These are phyloP conservation scores for Portunus trituberculatus DNA, from an alignment of 1,140 invertebrate species.

Conservation along the genomic window DNA sequence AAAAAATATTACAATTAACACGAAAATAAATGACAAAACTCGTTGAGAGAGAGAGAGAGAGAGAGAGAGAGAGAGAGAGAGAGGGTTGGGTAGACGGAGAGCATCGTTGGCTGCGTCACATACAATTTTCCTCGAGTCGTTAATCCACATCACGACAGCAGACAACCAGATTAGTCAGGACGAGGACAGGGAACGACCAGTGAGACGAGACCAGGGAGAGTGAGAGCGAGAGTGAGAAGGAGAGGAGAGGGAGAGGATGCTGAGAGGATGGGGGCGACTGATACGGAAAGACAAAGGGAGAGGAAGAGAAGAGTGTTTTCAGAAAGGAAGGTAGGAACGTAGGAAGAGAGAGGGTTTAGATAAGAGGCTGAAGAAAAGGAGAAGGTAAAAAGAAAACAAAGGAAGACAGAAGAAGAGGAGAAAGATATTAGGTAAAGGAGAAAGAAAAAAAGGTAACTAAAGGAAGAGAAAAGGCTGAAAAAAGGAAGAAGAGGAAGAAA, in stretches of 20 bases:
- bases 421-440: background rate
- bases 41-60: too few relatives aligned
- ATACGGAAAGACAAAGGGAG: constrained; percentile 23
- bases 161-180: too few relatives aligned
- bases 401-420: background rate
- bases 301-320: background rate
- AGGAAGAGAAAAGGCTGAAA: background rate
- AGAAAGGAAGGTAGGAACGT: background rate
- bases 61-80: too few relatives aligned
- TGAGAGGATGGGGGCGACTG: background rate
- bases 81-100: too few relatives aligned
- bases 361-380: background rate
- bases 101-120: too few relatives aligned
- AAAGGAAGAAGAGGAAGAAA: background rate
- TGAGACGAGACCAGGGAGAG: background rate
- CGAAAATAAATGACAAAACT: too few relatives aligned
- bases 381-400: background rate
- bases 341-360: background rate
- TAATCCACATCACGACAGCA: too few relatives aligned
- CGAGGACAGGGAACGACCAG: too few relatives aligned
- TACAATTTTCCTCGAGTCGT: too few relatives aligned
- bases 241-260: background rate
- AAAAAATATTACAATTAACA: background rate
- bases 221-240: background rate
- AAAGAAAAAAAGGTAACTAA: background rate